Base-by-base conservation (phyloP, 2,888 invertebrate species). In the Dicycla oo region DNA sequence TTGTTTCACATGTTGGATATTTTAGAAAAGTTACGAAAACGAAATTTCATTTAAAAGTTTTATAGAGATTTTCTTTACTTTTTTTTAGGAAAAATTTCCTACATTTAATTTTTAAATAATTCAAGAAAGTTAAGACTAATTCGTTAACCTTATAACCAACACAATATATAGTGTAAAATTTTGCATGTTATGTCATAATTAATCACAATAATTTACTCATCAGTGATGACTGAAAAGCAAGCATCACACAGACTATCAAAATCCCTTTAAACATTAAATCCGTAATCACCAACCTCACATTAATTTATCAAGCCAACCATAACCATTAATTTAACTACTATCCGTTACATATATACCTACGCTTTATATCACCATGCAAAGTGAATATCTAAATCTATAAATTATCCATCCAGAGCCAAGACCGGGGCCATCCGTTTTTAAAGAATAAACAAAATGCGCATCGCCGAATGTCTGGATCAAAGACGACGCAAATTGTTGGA, bases 401-500 rank as follows among this genome's bases (percentile, higher is more conserved):
- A 70, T 73, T 68, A 74, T 56, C 43, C 47, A 60, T 63, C 45
- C 15, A 6, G 56, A 53, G 81, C 64, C 81, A 73, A 75, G 75
- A 54, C 69, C 49, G 75, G 80, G 78, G 80, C 84, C 83, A 79
- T 79, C 77, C 75, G 82, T 82, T 87, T 86, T 85, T 82, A 80
- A 66, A 83, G 69, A 69, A 73, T 86, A 89, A 89, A 88, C 88
- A 89, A 82, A 34, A 83, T 77, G 66, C 38, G 45, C 76, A 78
- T 70, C 67, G 68, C 68, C 69, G 65, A 81, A 84, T 69, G 78
- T 80, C 69, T 78, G 81, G 88, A 88, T 88, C 88, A 88, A 88
- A 88, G 88, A 69, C 73, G 69, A 73, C 73, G 77, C 23, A 65
- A 72, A 74, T 69, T 45, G 71, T 63, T 68, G 67, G 65, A 51